Evolutionary conservation across 2,888 invertebrate species (phyloP), one percentile per base, ranked within the genome.

Genomic region (Darwinula stevensoni): DNA sequence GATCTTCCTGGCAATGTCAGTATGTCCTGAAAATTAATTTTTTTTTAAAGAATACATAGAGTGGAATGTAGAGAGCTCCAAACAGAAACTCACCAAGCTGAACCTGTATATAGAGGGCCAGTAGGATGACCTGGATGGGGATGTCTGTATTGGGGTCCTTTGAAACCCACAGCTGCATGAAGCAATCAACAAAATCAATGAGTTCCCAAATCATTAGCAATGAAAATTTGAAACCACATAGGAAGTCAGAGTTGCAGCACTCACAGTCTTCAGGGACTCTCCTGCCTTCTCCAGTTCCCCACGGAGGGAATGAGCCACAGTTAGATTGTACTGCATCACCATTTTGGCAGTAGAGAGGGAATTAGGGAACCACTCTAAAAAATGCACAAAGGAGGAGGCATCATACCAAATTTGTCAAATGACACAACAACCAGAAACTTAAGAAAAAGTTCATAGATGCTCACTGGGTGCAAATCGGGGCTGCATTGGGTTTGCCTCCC

Each of bases 291-390:
- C 67, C 29, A 65, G 57, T 44, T 76, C 73, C 3, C 71, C 72
- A 36, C 68, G 58, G 29, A 73, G 56, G 11, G 71, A 65, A 45
- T 71, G 64, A 5, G 67, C 66, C 2, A 72, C 68, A 4, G 73
- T 70, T 38, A 74, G 56, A 51, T 76, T 75, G 44, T 75, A 75
- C 38, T 67, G 65, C 43, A 72, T 57, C 16, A 72, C 60, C n/a
- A 66, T 63, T 42, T 63, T 62, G 1, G 67, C 70, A 12, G 64
- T 65, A 17, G 58, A 52, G 27, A 66, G 43, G 26, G 63, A 66
- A 38, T 55, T 50, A 1, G 68, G 68, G 40, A 58, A 62, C 67
- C 68, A 66, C 44, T 57, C 57, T 59, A 41, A 26, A 46, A 43
- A 39, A 35, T n/a, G n/a, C n/a, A n/a, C n/a, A n/a, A n/a, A n/a